phyloP scores from a whole-genome alignment of 2,888 invertebrate genomes.

The Drosophila cracens region DNA sequence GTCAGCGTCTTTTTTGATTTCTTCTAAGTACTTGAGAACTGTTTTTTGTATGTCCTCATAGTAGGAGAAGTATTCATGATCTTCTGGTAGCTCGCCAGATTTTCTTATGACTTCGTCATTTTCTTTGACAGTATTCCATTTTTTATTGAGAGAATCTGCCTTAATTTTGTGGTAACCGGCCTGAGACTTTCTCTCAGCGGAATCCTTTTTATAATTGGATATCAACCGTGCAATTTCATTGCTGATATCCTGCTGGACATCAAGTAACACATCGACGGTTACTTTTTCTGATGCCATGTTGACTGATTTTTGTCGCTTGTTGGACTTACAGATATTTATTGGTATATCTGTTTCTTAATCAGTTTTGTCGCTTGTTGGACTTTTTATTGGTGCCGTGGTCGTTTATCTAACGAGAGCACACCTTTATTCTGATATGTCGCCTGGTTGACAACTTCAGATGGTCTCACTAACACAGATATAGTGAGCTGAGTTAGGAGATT shows the following conservation, averaged over 20 bases:
- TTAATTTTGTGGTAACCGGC: neutral
- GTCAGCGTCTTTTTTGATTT: too few species aligned
- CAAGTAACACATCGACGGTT: neutral
- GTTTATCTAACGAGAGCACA: neutral
- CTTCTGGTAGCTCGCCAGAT: neutral
- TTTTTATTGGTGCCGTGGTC: neutral
- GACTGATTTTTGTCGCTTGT: neutral
- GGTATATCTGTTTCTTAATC: too few species aligned
- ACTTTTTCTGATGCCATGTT: neutral
- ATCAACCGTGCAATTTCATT: neutral
- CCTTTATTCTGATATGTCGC: too few species aligned
- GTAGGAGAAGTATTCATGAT: neutral
- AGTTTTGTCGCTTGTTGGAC: too few species aligned
- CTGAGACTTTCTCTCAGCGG: neutral
- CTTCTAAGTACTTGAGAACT: neutral
- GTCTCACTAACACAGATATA: too few species aligned
- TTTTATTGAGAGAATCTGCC: neutral
- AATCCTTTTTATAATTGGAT: slow-evolving; percentile 1
- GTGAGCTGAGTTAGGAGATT: too few species aligned
- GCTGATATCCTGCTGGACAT: slow-evolving; percentile 1
- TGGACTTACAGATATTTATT: too few species aligned
- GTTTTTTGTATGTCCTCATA: neutral
- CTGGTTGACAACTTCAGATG: too few species aligned
- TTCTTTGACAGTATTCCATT: neutral
- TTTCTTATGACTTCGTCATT: slow-evolving; percentile 1